Conservation (phyloP, 1,140 invertebrate genomes). For the Aphaenogaster ashmeadi region DNA sequence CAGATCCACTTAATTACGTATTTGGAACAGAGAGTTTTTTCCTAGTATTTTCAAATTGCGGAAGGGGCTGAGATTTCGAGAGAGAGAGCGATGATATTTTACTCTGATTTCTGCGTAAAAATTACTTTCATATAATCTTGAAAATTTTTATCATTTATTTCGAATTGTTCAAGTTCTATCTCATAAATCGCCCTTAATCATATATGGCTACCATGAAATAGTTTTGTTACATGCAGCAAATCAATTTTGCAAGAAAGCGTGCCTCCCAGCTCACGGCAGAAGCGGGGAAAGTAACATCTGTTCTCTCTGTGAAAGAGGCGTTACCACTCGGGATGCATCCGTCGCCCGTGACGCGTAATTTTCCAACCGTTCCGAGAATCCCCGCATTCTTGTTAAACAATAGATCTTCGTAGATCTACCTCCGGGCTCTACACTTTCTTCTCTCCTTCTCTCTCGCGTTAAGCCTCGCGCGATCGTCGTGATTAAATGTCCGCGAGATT, state of each 20-base stretch:
- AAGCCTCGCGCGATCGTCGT: not conserved
- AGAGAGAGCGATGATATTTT: not conserved
- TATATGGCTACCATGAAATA: not conserved
- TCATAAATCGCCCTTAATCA: not conserved
- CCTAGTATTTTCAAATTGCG: not conserved
- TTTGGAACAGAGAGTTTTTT: not conserved
- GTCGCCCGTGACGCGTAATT: conserved; percentile 37
- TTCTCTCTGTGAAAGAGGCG: conserved; percentile 20
- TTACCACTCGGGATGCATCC: conserved; percentile 18
- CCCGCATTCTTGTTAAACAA: conserved; percentile 53
- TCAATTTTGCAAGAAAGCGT: conserved; percentile 32
- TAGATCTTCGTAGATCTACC: not conserved
- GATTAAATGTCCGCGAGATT: conserved; percentile 26
- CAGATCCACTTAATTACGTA: not conserved
- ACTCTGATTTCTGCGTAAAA: not conserved
- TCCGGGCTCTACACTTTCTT: not conserved
- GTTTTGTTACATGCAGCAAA: conserved; percentile 9
- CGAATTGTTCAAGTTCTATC: not conserved
- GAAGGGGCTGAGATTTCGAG: not conserved
- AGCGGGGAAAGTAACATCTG: conserved; percentile 29
- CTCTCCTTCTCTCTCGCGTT: not conserved
- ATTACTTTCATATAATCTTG: not conserved
- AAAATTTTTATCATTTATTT: not conserved
- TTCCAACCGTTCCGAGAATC: conserved; percentile 28
- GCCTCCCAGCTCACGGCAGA: not conserved